Percentiles rank a stretch among this genome's conserved stretches.
Conservation (phyloP, 2,113 vertebrate genomes). For the Pluvianellus socialis region DNA sequence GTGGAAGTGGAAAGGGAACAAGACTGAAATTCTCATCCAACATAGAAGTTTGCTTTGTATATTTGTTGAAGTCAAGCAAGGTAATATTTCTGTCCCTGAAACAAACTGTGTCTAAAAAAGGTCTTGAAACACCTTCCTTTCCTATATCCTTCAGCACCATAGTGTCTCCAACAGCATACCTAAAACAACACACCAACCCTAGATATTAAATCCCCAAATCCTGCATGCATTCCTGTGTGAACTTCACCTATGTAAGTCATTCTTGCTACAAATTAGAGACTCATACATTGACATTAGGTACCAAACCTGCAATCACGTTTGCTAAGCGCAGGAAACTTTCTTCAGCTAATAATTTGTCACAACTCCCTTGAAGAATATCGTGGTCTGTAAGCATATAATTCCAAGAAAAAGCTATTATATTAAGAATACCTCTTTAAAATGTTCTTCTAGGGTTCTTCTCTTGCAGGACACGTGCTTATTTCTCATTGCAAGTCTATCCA, state of each 20-base stretch:
- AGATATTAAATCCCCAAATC: neutral
- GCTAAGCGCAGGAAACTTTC: neutral
- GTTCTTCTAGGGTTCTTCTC: neutral
- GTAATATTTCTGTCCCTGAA: neutral
- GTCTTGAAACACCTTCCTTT: neutral
- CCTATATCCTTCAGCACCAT: neutral
- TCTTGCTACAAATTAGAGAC: neutral
- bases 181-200: neutral
- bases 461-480: neutral
- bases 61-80: neutral
- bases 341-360: neutral
- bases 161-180: neutral
- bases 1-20: neutral
- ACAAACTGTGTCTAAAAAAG: neutral
- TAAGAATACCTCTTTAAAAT: neutral
- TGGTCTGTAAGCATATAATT: neutral
- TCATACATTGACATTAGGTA: neutral
- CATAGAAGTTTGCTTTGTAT: neutral
- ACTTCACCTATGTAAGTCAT: neutral
- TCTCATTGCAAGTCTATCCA: neutral
- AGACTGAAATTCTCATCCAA: neutral
- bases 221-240: neutral
- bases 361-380: neutral
- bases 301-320: neutral
- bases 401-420: neutral